Conservation (phyloP, 2,113 vertebrate species). For the Apeltes quadracus region DNA sequence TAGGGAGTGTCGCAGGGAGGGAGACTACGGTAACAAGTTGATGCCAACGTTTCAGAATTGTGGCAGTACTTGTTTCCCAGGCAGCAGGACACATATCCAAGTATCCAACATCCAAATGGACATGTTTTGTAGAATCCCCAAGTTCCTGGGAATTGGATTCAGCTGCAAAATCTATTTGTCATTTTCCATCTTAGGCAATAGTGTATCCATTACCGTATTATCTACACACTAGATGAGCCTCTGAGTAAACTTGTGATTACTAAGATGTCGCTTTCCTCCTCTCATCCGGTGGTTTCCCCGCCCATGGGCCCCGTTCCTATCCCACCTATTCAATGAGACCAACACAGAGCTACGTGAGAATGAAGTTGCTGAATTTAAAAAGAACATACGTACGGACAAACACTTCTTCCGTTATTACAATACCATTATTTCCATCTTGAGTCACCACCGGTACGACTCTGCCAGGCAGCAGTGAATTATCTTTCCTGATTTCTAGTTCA, state of each 20-base stretch:
- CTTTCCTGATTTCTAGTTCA: conserved; percentile 19
- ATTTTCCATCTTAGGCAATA: background rate
- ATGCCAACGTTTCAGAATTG: too few relatives aligned
- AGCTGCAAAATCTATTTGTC: too few relatives aligned
- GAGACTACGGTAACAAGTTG: too few relatives aligned
- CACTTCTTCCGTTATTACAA: conserved; percentile 25
- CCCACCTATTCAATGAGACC: conserved; percentile 12
- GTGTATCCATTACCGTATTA: background rate
- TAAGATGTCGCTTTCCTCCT: conserved; percentile 1
- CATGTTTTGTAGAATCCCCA: too few relatives aligned
- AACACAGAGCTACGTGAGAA: conserved; percentile 33
- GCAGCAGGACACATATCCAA: too few relatives aligned
- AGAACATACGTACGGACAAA: conserved; percentile 59
- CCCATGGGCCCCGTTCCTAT: background rate
- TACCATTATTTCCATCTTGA: conserved; percentile 30
- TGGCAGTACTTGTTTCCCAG: too few relatives aligned
- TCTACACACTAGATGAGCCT: background rate
- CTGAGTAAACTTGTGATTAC: conserved; percentile 4
- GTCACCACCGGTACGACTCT: conserved; percentile 3
- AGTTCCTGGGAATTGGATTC: too few relatives aligned
- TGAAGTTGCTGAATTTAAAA: conserved; percentile 36
- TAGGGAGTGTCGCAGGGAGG: too few relatives aligned
- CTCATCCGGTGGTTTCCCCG: background rate
- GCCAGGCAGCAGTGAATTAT: conserved; percentile 29
- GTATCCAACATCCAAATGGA: too few relatives aligned